Evolutionary conservation across 1,140 invertebrate genomes (phyloP).

Genomic region (Mycetomoellerius zeteki): DNA sequence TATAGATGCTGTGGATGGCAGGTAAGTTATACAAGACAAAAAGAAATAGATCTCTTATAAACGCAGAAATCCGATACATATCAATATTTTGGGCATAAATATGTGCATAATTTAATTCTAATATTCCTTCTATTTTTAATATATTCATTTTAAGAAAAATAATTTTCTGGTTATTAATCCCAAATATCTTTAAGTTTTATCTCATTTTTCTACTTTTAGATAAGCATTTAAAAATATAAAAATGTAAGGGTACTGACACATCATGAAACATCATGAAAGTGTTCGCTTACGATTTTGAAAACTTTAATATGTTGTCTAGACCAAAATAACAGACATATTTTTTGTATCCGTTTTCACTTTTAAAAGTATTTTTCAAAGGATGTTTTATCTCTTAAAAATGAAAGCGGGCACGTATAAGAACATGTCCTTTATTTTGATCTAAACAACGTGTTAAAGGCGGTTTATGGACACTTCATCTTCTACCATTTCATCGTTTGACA

Average conservation of each 20-base stretch:
- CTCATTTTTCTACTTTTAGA: background rate
- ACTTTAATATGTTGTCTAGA: too few species aligned
- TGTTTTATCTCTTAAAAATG: too few species aligned
- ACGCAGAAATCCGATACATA: background rate
- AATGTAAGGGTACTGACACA: background rate
- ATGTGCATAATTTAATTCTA: background rate
- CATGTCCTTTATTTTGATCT: too few species aligned
- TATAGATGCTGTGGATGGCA: slow-evolving; percentile 96
- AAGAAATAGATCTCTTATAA: slow-evolving; percentile 51
- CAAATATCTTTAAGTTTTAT: background rate
- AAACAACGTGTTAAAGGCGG: too few species aligned
- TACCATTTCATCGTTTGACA: too few species aligned
- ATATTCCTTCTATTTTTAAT: slow-evolving; percentile 1
- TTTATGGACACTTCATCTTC: too few species aligned
- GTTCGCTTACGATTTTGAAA: too few species aligned
- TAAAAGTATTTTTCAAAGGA: too few species aligned
- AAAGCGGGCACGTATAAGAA: too few species aligned
- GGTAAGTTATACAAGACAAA: slow-evolving; percentile 87
- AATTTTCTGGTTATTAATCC: background rate
- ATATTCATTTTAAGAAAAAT: slow-evolving; percentile 3
- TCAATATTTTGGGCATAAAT: background rate
- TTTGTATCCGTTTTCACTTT: too few species aligned
- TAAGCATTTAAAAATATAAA: slow-evolving; percentile 15
- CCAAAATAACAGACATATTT: too few species aligned
- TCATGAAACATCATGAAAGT: too few species aligned